These are phyloP conservation scores for Peromyscus maniculatus DNA, from an alignment of 2,113 vertebrate species.

Conservation along the genomic window DNA sequence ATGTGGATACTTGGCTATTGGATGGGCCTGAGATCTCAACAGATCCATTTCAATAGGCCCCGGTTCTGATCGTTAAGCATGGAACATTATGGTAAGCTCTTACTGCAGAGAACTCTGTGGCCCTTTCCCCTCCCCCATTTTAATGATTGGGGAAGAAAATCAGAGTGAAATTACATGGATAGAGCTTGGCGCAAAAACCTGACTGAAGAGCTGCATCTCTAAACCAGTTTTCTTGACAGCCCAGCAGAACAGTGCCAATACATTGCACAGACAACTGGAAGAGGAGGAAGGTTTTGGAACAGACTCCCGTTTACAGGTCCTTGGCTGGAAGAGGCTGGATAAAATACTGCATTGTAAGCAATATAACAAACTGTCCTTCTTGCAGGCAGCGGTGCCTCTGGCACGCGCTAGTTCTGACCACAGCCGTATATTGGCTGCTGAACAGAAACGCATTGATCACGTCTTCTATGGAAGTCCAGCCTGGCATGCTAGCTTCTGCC, in stretches of 20 bases:
- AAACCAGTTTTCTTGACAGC: constrained; percentile 92
- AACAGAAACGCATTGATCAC: constrained; percentile 85
- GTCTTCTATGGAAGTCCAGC: constrained; percentile 83
- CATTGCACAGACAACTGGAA: constrained; percentile 92
- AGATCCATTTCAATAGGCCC: constrained; percentile 68
- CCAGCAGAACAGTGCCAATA: constrained; percentile 90
- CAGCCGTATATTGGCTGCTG: constrained; percentile 86
- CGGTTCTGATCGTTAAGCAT: constrained; percentile 55
- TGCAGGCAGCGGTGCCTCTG: constrained; percentile 87
- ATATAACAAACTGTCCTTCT: constrained; percentile 92
- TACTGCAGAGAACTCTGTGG: constrained; percentile 80
- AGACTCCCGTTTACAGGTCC: constrained; percentile 92
- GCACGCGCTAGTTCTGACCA: constrained; percentile 86
- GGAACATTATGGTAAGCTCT: constrained; percentile 76
- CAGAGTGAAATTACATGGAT: constrained; percentile 77
- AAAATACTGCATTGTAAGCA: constrained; percentile 93
- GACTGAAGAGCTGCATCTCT: constrained; percentile 91
- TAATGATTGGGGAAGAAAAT: constrained; percentile 72
- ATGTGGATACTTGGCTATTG: constrained; percentile 69
- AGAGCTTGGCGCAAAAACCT: constrained; percentile 87
- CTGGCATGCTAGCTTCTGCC: constrained; percentile 83
- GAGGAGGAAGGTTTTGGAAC: constrained; percentile 93
- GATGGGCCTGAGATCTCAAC: constrained; percentile 34
- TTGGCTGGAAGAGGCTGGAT: constrained; percentile 93
- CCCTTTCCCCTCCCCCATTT: constrained; percentile 61